Evolutionary conservation across 2,113 vertebrate genomes (phyloP), one percentile per base, ranked within the genome.

Genomic region (Rhabdomys dilectus): DNA sequence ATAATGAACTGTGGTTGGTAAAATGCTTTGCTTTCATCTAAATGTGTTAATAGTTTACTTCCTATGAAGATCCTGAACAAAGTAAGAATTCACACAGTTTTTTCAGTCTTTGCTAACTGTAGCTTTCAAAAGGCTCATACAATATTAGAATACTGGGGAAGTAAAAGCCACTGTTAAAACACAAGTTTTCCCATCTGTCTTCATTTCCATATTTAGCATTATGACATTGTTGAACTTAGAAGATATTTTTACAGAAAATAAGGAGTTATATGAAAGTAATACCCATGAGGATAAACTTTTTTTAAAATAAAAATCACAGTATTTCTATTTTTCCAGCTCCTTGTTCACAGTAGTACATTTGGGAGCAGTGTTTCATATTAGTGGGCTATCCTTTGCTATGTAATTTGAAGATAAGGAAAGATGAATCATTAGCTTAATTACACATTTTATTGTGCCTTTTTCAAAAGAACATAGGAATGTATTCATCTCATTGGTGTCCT

Each of bases 91-190:
- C 56, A 80, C 29, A 85, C 39, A 62, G 34, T 96, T 92, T 85
- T 88, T 92, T 88, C 64, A 96, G 60, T 53, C 93, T 96, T 92
- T 95, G 29, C 80, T 94, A 88, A 96, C 42, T 81, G 26, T 51
- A 36, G 73, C 75, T 96, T 97, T 96, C 66, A 78, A 90, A 91
- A 91, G 48, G 73, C 91, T 91, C 90, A n/a, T 80, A 82, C 88
- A 97, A 94, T 93, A 97, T 96, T 97, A 97, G 95, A 95, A 97
- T 95, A 89, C n/a, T 72, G 26, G n/a, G 10, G 62, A 76, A 91
- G 68, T 91, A 73, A 94, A 97, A 96, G 58, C 96, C 90, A 88
- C 10, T 42, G 51, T 93, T 96, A 94, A 96, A 96, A 89, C 89
- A 60, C 78, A 96, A 94, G 13, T 85, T 96, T 92, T 64, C 56